phyloP scores from a whole-genome alignment of 2,797 vertebrate species.

The Enteromius radiatus region DNA sequence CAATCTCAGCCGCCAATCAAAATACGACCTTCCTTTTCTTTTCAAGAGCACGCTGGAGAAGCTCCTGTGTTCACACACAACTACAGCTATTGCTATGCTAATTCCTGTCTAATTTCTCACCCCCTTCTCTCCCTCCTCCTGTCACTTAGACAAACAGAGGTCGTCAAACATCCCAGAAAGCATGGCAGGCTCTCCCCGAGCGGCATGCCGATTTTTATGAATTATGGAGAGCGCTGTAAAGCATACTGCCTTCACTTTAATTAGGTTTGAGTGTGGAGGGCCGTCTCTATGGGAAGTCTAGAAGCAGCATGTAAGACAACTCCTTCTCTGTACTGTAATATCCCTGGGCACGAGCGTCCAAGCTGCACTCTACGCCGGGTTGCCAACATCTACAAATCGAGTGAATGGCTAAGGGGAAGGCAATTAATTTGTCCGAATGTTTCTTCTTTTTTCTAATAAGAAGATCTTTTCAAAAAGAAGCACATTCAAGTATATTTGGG shows the following conservation, averaged over 20 bases:
- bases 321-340: constrained; percentile 53
- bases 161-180: constrained; percentile 51
- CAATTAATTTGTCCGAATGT: neutral
- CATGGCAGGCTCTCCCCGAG: constrained; percentile 45
- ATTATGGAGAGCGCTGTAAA: constrained; percentile 62
- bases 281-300: constrained; percentile 59
- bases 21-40: constrained; percentile 35
- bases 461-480: neutral
- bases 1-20: constrained; percentile 47
- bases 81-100: constrained; percentile 39
- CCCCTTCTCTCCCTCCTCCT: constrained; percentile 43
- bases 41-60: constrained; percentile 31
- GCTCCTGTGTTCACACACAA: neutral
- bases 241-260: constrained; percentile 61
- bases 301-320: constrained; percentile 57
- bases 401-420: constrained; percentile 5
- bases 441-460: constrained; percentile 1
- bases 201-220: constrained; percentile 52
- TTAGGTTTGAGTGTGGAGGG: constrained; percentile 58
- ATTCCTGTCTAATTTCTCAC: constrained; percentile 50
- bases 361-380: constrained; percentile 26
- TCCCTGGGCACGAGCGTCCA: constrained; percentile 54
- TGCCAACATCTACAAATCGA: constrained; percentile 42
- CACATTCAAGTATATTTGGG: neutral
- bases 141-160: constrained; percentile 61